Evolutionary conservation across 2,888 invertebrate genomes (phyloP), one percentile per base, ranked within the genome.

Genomic region (Diarsia dahlii): DNA sequence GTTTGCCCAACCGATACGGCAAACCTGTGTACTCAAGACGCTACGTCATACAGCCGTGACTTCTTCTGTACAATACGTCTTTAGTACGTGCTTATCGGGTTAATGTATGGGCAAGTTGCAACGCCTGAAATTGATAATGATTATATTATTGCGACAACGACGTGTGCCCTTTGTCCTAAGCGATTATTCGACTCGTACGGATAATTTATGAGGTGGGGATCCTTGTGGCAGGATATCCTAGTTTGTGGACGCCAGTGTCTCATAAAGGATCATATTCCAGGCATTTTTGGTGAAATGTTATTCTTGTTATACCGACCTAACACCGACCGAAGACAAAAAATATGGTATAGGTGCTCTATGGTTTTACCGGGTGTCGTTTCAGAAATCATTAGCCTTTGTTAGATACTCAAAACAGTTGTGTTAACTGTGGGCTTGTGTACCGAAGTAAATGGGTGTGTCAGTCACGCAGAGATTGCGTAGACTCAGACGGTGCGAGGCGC

Each of bases 41-140:
- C 46, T 54, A 70, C 78, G 81, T 85, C 87, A 87, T 52, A 60
- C 39, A 80, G 48, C 85, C 88, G 81, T 87, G 87, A 84, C 85
- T 84, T 84, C 81, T 80, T 80, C 80, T 65, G 76, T 67, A 83
- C 83, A 84, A 85, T 85, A 78, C 62, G 73, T 73, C 50, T 76
- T 76, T 71, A 62, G 81, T 87, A 89, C 90, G 90, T 90, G 90
- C 83, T 86, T 89, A 90, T 90, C 89, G 82, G 79, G 64, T 84
- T 70, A 73, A 86, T 76, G 78, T 68, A 72, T 82, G 80, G 84
- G 74, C 78, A 85, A 85, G 87, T 81, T 72, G 84, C 75, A 88
- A 88, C 78, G 77, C 71, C 73, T 83, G 46, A 76, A 79, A 82
- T 80, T 80, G 82, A 85, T 86, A 82, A 86, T 82, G 82, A 85